A percentile compares a stretch with the other conserved stretches of the same genome.
Evolutionary conservation across 2,797 vertebrate genomes (phyloP).

Genomic region (Cossypha niveicapilla): DNA sequence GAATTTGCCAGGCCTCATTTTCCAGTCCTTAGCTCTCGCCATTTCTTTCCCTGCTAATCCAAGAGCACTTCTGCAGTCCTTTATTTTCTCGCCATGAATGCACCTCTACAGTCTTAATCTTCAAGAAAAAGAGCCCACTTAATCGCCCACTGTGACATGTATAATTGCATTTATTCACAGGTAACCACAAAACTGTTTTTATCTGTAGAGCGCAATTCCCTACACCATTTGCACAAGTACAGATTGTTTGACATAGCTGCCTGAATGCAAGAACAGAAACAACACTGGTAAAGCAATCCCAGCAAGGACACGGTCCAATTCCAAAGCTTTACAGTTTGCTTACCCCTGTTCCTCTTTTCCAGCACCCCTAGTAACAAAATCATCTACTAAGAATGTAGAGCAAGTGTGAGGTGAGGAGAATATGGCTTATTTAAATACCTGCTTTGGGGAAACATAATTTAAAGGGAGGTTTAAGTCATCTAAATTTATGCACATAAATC

Average conservation of each 20-base stretch:
- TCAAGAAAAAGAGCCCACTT: constrained; percentile 7
- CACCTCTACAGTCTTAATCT: constrained; percentile 13
- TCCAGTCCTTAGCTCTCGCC: not conserved
- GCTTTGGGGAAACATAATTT: not conserved
- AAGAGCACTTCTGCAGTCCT: not conserved
- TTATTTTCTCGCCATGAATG: constrained; percentile 43
- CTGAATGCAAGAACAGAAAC: not conserved
- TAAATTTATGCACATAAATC: not conserved
- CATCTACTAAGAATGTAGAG: not conserved
- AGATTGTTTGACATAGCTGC: not conserved
- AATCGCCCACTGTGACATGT: not conserved
- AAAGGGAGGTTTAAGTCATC: not conserved
- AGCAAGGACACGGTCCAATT: not conserved
- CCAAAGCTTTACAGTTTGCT: not conserved
- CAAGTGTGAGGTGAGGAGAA: not conserved
- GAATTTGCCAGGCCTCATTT: not conserved
- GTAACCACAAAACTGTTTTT: constrained; percentile 9
- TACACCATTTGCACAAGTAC: not conserved
- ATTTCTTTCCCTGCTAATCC: not conserved
- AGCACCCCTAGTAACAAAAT: not conserved
- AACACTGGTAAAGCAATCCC: not conserved
- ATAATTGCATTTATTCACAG: constrained; percentile 42
- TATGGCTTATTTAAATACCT: not conserved
- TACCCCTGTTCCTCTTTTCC: not conserved
- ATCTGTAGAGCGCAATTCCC: not conserved